A percentile compares a stretch with the other conserved stretches of the same genome.
Conservation (phyloP, 2,113 vertebrate genomes). For the Gambusia holbrooki region DNA sequence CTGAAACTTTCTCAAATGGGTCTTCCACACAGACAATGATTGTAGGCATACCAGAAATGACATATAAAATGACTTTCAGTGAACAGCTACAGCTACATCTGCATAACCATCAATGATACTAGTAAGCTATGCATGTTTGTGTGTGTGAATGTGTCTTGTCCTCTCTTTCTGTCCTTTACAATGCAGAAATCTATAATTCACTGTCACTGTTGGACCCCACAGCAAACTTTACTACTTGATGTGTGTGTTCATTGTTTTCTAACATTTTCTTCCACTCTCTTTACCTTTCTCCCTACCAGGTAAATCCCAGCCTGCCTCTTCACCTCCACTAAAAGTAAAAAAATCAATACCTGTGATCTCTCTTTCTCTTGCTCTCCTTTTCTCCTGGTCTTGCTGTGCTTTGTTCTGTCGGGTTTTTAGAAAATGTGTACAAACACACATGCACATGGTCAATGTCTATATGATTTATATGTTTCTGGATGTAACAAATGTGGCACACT, state of each 20-base stretch:
- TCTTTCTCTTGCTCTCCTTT: constrained; percentile 29
- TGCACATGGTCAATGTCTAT: neutral
- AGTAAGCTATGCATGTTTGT: constrained; percentile 1
- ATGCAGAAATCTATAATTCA: constrained; percentile 71
- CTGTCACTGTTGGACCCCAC: constrained; percentile 60
- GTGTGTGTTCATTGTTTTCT: constrained; percentile 61
- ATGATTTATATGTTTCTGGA: neutral
- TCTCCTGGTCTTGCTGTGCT: constrained; percentile 1
- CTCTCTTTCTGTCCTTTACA: constrained; percentile 49
- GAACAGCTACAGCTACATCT: neutral
- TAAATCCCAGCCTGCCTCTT: constrained; percentile 60
- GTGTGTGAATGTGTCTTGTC: constrained; percentile 45
- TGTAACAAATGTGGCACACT: neutral
- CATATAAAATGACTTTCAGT: too few species aligned
- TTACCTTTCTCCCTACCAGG: constrained; percentile 43
- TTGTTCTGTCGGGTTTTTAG: constrained; percentile 6
- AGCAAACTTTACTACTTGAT: constrained; percentile 17
- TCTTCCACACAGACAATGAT: too few species aligned
- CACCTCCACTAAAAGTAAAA: constrained; percentile 69
- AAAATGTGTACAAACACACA: neutral
- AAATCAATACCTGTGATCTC: constrained; percentile 72
- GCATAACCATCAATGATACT: neutral
- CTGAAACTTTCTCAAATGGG: too few species aligned
- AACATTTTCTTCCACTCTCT: constrained; percentile 55
- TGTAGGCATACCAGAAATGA: too few species aligned